Conservation (phyloP, 2,113 vertebrate genomes). For the Scortum barcoo region DNA sequence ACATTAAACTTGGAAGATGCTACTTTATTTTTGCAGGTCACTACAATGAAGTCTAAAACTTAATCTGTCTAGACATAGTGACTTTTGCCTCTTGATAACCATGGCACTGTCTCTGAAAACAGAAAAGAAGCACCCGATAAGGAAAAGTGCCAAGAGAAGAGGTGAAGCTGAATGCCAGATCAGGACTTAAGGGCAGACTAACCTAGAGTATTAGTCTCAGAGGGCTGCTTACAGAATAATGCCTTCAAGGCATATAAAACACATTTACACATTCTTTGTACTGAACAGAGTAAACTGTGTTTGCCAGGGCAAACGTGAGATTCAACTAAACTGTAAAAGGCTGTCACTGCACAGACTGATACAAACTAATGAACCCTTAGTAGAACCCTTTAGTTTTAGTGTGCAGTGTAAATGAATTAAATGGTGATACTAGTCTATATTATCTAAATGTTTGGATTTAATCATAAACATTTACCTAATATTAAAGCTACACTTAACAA, state of each 20-base stretch:
- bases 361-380: neutral
- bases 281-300: neutral
- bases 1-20: neutral
- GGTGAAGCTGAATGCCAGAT: conserved; percentile 19
- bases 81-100: neutral
- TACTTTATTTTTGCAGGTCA: neutral
- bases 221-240: conserved; percentile 33
- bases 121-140: neutral
- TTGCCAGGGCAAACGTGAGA: neutral
- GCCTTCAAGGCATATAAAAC: conserved; percentile 28
- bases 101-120: neutral
- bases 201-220: conserved; percentile 19
- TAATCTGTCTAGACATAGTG: neutral
- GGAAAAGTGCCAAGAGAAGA: conserved; percentile 8
- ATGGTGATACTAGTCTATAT: neutral
- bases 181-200: conserved; percentile 7
- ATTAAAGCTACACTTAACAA: neutral
- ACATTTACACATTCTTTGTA: neutral
- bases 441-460: neutral
- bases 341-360: neutral
- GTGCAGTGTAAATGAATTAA: too few species aligned
- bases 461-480: neutral
- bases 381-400: too few species aligned
- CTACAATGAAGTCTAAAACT: neutral
- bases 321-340: neutral